A percentile compares a stretch with the other conserved stretches of the same genome.
phyloP scores from a whole-genome alignment of 2,888 invertebrate species.

The Heliconius sara region DNA sequence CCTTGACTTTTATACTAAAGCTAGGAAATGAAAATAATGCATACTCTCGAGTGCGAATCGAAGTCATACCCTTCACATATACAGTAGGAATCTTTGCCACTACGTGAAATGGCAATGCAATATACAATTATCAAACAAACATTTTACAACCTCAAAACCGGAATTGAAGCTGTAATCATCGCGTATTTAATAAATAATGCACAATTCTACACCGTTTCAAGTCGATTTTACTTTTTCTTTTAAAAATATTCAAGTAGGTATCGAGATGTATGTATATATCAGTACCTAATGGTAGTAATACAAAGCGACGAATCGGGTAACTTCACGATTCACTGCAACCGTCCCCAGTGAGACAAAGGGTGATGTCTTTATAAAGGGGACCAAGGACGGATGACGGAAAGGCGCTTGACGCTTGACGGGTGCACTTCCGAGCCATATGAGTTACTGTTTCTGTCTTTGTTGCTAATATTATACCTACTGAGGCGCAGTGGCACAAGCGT shows the following conservation, averaged over 20 bases:
- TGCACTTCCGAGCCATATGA: constrained; percentile 43
- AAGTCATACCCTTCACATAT: neutral
- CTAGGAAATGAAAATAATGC: neutral
- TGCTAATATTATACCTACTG: neutral
- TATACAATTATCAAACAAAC: too few relatives aligned
- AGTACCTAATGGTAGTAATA: constrained; percentile 30
- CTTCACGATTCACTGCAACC: constrained; percentile 44
- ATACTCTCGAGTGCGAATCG: neutral
- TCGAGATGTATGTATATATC: neutral
- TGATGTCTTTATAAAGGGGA: constrained; percentile 30
- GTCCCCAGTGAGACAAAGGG: constrained; percentile 44
- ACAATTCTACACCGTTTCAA: neutral
- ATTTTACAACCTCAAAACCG: neutral
- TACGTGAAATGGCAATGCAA: neutral
- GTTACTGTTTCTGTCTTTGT: constrained; percentile 10
- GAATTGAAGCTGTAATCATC: neutral
- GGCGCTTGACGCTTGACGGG: constrained; percentile 43
- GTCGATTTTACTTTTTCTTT: neutral
- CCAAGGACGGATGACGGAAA: constrained; percentile 46
- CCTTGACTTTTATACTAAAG: neutral
- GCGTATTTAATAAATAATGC: neutral
- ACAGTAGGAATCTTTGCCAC: too few relatives aligned
- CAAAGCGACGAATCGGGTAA: constrained; percentile 37
- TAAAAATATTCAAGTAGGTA: neutral
- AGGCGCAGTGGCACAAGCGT: neutral